Evolutionary conservation across 2,888 invertebrate genomes (phyloP), one percentile per base, ranked within the genome.

Genomic region (Gastracanthus pulcherrimus): DNA sequence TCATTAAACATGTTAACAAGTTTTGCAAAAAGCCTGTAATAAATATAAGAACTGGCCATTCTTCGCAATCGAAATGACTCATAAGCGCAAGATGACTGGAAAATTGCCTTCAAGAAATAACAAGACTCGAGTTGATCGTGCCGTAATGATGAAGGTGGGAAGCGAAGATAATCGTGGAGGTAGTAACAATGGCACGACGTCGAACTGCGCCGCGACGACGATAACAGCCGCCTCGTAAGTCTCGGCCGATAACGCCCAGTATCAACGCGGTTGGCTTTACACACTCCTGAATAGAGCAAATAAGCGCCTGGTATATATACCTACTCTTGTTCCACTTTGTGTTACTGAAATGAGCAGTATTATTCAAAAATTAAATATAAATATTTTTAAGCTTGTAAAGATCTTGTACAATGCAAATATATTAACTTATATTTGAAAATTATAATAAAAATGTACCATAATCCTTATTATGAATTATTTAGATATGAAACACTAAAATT

Each of bases 101-200:
- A 74, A 62, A 7, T 16, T 62, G 85, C 51, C 16, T 51, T 81
- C 23, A 76, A 77, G 83, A 85, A 86, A 83, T 84, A 64, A 36
- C 84, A 83, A 84, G 84, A 85, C 80, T 82, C 81, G 83, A 85
- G 41, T 84, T 86, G 85, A 85, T 86, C 84, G 85, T 84, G 78
- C 82, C 84, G 16, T 16, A 85, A 85, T 86, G 83, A 85, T 81
- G 84, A 84, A 83, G 85, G 82, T 84, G 80, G 79, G n/a, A 84
- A 85, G 82, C 76, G 82, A 80, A 80, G 84, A 85, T 85, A 84
- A 85, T 87, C 83, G 82, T 81, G 83, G 81, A 64, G 82, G 82
- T 78, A 84, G 84, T 85, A 85, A 86, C 85, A 86, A 85, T 86
- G 83, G 82, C 23, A 29, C 36, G 38, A 23, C 55, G 9, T 69